A percentile compares a stretch with the other conserved stretches of the same genome.
Conservation (phyloP, 1,140 invertebrate genomes). For the Laodelphax striatellus region DNA sequence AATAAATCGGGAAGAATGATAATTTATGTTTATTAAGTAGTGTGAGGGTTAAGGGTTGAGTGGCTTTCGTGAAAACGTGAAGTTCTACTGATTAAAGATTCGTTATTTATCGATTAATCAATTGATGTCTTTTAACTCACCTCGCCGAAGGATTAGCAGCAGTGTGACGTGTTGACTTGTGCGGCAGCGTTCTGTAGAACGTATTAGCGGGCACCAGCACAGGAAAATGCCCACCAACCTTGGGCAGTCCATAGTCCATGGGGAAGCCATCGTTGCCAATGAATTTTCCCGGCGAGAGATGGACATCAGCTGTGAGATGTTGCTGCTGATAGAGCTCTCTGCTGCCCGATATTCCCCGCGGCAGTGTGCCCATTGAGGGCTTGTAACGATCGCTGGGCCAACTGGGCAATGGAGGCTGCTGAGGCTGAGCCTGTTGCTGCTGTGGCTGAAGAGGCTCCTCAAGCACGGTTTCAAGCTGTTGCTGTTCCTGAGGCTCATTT, state of each 20-base stretch:
- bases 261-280: conserved; percentile 65
- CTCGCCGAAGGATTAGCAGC: conserved; percentile 45
- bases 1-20: no score
- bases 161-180: conserved; percentile 45
- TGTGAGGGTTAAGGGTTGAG: no score
- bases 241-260: conserved; percentile 64
- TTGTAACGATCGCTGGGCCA: neutral
- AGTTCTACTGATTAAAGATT: no score
- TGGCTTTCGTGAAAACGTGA: no score
- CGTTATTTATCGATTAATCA: no score
- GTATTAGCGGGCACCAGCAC: conserved; percentile 30
- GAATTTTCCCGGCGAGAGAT: conserved; percentile 51
- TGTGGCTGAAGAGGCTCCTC: conserved; percentile 3
- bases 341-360: conserved; percentile 13
- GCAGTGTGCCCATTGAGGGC: conserved; percentile 30
- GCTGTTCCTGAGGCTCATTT: conserved; percentile 25
- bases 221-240: conserved; percentile 39
- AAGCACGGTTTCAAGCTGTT: conserved; percentile 2
- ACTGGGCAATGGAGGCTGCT: neutral
- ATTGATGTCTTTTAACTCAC: neutral
- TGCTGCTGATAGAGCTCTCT: conserved; percentile 22
- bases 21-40: no score
- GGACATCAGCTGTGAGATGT: conserved; percentile 51
- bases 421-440: neutral
- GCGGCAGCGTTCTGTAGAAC: conserved; percentile 57